Base-by-base conservation (phyloP, 1,140 invertebrate genomes). In the Sipha flava region DNA sequence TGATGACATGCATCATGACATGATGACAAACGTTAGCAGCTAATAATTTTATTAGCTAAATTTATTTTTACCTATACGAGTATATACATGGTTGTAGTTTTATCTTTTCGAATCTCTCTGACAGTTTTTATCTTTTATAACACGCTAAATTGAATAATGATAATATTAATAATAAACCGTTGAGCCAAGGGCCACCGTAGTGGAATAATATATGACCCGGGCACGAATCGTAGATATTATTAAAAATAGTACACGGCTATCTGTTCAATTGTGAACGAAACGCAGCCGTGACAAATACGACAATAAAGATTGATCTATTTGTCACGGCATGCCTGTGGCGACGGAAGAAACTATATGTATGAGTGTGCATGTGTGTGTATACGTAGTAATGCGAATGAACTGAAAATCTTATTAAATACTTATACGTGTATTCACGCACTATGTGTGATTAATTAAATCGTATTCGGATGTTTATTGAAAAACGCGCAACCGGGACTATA, bases 281-380 rank as follows among this genome's bases (percentile, higher is more conserved):
- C 72, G 31, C 47, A 40, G 49, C 72, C 72, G 72, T 54, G 72
- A 75, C 72, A 37, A 75, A 75, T 40, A 52, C 16, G 47, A 75
- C 72, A 75, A 75, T 75, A 52, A 75, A 31, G 72, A 75, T 75
- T 75, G 72, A 75, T 75, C 47, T 57, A 75, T 75, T 54, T 52
- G 72, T 75, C 72, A 75, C 72, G 72, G 72, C 52, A 9, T 70
- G 52, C 72, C 72, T 40, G 72, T 75, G 49, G 72, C 72, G 72
- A 57, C 72, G 72, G 72, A 75, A 75, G 72, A 75, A 75, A 75
- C 14, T 26, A 26, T 45, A 9, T 18, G 18, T 68, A 21, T 45
- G 34, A 18, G 26, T 23, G 64, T 29, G 62, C 12, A 14, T 66
- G 34, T 70, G 43, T 70, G 29, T 72, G 23, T 72, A 29, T 31